Evolutionary conservation across 1,140 invertebrate genomes (phyloP), one percentile per base, ranked within the genome.

Genomic region (Zaprionus lachaisei): DNA sequence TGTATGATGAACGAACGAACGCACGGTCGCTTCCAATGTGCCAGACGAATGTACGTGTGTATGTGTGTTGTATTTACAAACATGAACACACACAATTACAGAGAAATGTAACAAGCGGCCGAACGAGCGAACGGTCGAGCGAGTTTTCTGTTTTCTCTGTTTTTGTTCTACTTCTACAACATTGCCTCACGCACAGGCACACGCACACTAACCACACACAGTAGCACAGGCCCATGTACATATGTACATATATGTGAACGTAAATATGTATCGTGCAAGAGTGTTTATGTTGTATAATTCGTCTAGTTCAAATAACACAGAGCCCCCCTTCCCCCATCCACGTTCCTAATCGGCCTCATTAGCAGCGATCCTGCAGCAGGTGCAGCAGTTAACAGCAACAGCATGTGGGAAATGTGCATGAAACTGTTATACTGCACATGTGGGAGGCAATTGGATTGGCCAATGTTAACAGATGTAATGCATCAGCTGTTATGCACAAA

Each of bases 111-210:
- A 74, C 74, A 58, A 62, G 24, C 56, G 56, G 64, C 60, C 65
- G 51, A 69, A 67, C 41, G 70, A 62, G 41, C 73, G 69, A 72
- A 74, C 38, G 78, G 74, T 66, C 81, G 76, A 76, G 67, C 68
- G 41, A 65, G 63, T 68, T 77, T 79, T 58, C 67, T 63, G 66
- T 69, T 81, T 78, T 81, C 63, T 70, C 63, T 70, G 68, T 83
- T 83, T 72, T 69, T 80, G 77, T 86, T 87, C 80, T 86, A 64
- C 67, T 71, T 72, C 74, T 61, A 89, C 80, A 78, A 89, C 80
- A 80, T 83, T 72, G 69, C 67, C 47, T 68, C 60, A 83, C 70
- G 28, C 67, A 60, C 49, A 54, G 24, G 56, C 14, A 73, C 51
- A 61, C 63, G 62, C 51, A 67, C 70, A 38, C 44, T 31, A 31